Conservation (phyloP, 2,113 vertebrate genomes). For the Paraplagusia blochii region DNA sequence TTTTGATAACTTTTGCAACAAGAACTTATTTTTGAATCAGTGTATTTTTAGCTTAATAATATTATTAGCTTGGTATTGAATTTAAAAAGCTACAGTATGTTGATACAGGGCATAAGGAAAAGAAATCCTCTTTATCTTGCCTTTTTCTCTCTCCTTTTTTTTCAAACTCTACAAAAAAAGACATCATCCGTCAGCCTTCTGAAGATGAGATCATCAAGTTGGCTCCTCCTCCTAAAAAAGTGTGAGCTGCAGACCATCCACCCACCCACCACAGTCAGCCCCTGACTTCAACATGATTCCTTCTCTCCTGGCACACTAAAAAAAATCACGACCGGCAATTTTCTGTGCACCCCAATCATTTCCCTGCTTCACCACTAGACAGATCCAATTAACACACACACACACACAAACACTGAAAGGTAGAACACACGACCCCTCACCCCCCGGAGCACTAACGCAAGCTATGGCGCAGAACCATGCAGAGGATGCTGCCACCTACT, state of each 20-base stretch:
- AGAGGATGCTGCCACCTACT: constrained; percentile 4
- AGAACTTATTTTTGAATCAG: too few relatives aligned
- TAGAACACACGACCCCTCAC: background rate
- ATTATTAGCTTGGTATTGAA: too few relatives aligned
- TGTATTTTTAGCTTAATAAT: too few relatives aligned
- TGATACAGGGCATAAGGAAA: too few relatives aligned
- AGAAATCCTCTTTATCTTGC: background rate
- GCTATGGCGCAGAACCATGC: constrained; percentile 14
- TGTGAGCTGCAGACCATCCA: constrained; percentile 70
- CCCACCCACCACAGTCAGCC: background rate
- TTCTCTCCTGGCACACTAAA: constrained; percentile 56
- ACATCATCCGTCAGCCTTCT: constrained; percentile 93
- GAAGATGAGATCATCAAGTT: constrained; percentile 96
- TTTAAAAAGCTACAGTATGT: too few relatives aligned
- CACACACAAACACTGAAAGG: constrained; percentile 3
- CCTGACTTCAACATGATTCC: constrained; percentile 58
- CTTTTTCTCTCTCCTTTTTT: background rate
- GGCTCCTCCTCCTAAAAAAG: constrained; percentile 92
- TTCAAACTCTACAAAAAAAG: constrained; percentile 52
- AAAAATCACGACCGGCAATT: constrained; percentile 27
- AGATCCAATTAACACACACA: background rate
- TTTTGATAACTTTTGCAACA: too few relatives aligned
- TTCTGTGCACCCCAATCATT: constrained; percentile 19
- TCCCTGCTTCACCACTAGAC: background rate
- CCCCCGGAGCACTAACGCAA: constrained; percentile 29